Percentiles rank a stretch among this genome's conserved stretches.
Conservation (phyloP, 2,113 vertebrate species). For the Oryctolagus cuniculus region mOryCun1.1 NC_091436.1:71092501-71093000, state of each 20-base stretch:
- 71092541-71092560: not conserved
- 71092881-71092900: slow-evolving; percentile 1
- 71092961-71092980: slow-evolving; percentile 16
- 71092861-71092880: not conserved
- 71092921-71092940: slow-evolving; percentile 22
- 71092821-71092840: slow-evolving; percentile 54
- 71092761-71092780: slow-evolving; percentile 21
- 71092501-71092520: slow-evolving; percentile 1
- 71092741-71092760: slow-evolving; percentile 20
- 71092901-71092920: not conserved
- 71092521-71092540: slow-evolving; percentile 43
- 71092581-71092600: slow-evolving; percentile 1
- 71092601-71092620: slow-evolving; percentile 62
- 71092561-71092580: slow-evolving; percentile 12
- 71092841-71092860: not conserved
- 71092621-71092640: slow-evolving; percentile 64
- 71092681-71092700: not conserved
- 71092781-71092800: slow-evolving; percentile 53
- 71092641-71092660: slow-evolving; percentile 31
- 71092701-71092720: slow-evolving; percentile 47
- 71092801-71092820: slow-evolving; percentile 44
- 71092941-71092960: not conserved
- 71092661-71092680: slow-evolving; percentile 48
- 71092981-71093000: slow-evolving; percentile 64
- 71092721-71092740: not conserved